phyloP scores from a whole-genome alignment of 2,888 invertebrate genomes.

The Crioceris asparagi region DNA sequence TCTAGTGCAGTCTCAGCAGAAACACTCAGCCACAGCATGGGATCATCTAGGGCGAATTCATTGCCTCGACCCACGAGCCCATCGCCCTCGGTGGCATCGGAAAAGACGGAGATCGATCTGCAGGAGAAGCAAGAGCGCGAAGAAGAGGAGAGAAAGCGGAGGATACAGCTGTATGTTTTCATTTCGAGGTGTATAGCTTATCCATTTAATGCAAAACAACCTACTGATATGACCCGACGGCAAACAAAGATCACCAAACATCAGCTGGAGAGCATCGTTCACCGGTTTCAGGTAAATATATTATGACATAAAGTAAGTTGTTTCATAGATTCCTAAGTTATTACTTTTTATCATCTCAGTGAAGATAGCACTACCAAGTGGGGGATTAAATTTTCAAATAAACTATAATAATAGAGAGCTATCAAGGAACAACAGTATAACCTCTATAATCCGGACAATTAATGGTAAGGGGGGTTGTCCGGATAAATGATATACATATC shows the following conservation, averaged over 20 bases:
- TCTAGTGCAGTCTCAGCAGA: slow-evolving; percentile 51
- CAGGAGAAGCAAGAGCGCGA: slow-evolving; percentile 91
- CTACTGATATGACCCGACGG: slow-evolving; percentile 93
- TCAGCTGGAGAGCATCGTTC: slow-evolving; percentile 87
- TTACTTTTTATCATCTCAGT: too few species aligned
- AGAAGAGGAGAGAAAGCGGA: slow-evolving; percentile 90
- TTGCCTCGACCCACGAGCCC: slow-evolving; percentile 76
- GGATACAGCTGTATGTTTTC: slow-evolving; percentile 95
- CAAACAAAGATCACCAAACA: slow-evolving; percentile 94
- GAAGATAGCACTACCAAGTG: too few species aligned
- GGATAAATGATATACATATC: too few species aligned
- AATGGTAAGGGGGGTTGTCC: too few species aligned
- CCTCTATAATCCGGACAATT: too few species aligned
- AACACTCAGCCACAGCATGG: slow-evolving; percentile 49
- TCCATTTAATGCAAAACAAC: slow-evolving; percentile 98
- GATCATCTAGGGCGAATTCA: slow-evolving; percentile 52
- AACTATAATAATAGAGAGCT: too few species aligned
- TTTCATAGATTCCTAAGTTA: too few species aligned
- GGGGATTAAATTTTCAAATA: too few species aligned
- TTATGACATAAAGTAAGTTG: too few species aligned
- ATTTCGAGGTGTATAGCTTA: slow-evolving; percentile 96
- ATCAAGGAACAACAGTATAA: too few species aligned
- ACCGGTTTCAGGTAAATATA: slow-evolving; percentile 92
- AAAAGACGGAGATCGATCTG: slow-evolving; percentile 74
- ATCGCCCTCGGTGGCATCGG: slow-evolving; percentile 83